Percentiles rank a stretch among this genome's conserved stretches.
Evolutionary conservation across 2,113 vertebrate genomes (phyloP).

Genomic region (Andinoacara biseriatus): DNA sequence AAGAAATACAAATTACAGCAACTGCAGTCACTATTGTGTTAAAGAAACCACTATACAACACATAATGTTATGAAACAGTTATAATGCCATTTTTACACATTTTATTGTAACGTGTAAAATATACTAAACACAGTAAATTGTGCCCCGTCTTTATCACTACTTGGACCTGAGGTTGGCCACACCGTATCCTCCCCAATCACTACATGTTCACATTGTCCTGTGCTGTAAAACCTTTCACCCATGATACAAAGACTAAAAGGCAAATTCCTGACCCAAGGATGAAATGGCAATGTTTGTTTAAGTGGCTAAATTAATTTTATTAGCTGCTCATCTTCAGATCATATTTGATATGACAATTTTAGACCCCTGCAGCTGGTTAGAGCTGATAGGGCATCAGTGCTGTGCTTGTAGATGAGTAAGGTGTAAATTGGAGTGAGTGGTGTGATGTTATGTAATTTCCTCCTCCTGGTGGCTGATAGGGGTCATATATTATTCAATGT

Average conservation of each 20-base stretch:
- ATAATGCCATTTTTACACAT: too few species aligned
- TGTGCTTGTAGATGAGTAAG: not conserved
- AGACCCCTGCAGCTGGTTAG: not conserved
- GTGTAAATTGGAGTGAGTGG: conserved; percentile 18
- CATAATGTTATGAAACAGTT: not conserved
- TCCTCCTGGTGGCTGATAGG: not conserved
- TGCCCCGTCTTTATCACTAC: too few species aligned
- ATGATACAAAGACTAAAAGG: not conserved
- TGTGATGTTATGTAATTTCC: conserved; percentile 8
- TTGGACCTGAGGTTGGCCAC: not conserved
- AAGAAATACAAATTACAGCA: conserved; percentile 2
- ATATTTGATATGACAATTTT: not conserved
- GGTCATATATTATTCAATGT: conserved; percentile 13
- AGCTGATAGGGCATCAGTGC: not conserved
- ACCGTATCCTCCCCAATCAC: not conserved
- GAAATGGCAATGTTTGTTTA: not conserved
- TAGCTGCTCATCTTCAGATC: not conserved
- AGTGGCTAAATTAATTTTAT: not conserved
- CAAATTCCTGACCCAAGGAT: not conserved
- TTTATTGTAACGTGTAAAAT: too few species aligned
- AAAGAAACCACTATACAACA: not conserved
- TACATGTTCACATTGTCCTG: not conserved
- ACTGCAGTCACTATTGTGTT: not conserved
- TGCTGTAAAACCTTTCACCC: not conserved
- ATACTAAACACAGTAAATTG: too few species aligned